Evolutionary conservation across 2,888 invertebrate species (phyloP), one percentile per base, ranked within the genome.

Genomic region (Melinopterus prodromus): DNA sequence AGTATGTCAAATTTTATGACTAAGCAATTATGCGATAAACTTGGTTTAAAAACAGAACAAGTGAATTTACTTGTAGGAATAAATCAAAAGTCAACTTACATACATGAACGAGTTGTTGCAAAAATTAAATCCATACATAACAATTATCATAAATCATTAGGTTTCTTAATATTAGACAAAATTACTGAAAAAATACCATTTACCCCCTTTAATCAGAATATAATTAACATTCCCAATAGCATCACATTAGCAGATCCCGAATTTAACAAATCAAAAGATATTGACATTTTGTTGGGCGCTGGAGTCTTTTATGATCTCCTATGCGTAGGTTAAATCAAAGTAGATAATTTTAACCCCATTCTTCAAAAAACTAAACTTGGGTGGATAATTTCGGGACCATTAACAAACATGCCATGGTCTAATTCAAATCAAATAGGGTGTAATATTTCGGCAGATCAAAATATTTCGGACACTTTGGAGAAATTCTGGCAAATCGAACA

Each of bases 401-500:
- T 16, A 71, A 16, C 16, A 26, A 71, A 16, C 16, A 26, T 71
- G 16, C 26, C 71, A 16, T 16, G n/a, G 7, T 16, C 71, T 71
- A 16, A 16, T 71, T 71, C 53, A 53, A 53, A 53, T 53, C 26
- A 7, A 71, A 71, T 77, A n/a, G 80, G 77, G 0, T 79, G 77
- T 76, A 16, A 78, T 78, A 0, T 78, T 26, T 15, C 26, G 15
- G 71, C 16, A 5, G 26, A 36, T 15, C 15, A 71, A 16, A 71
- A 15, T 26, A 71, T 16, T 71, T 71, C 26, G 26, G 71, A 71
- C 15, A 7, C 7, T 71, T 53, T 78, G 37, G 6, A 12, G n/a
- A 80, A 53, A 26, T 82, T 82, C 79, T 82, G 80, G 81, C n/a
- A 80, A 77, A 77, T 82, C 14, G 82, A 82, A 16, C 71, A 81